A percentile compares a stretch with the other conserved stretches of the same genome.
Conservation (phyloP, 2,113 vertebrate genomes). For the Andinoacara biseriatus region DNA sequence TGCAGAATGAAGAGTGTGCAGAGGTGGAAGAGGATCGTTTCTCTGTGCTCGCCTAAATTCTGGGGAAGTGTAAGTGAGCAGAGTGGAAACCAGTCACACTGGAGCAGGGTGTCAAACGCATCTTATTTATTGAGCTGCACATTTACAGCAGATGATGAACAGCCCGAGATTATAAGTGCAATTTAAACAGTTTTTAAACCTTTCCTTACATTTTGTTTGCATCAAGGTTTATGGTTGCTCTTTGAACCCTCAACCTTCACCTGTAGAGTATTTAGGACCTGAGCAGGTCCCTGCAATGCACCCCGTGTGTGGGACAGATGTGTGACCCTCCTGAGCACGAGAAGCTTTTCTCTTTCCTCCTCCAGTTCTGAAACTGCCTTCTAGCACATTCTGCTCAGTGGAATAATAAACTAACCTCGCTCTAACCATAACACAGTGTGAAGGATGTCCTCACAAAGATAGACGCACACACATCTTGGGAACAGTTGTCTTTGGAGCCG, state of each 20-base stretch:
- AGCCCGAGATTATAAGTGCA: background rate
- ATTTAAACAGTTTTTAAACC: background rate
- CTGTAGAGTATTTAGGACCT: background rate
- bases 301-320: background rate
- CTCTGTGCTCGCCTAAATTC: background rate
- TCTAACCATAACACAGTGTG: background rate
- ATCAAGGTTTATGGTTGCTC: background rate
- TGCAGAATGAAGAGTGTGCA: background rate
- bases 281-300: background rate
- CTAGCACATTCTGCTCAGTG: background rate
- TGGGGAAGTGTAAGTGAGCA: background rate
- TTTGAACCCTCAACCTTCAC: background rate
- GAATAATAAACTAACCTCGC: background rate
- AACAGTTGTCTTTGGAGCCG: conserved; percentile 34
- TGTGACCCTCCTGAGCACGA: background rate
- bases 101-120: background rate
- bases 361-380: background rate
- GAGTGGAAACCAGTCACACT: background rate
- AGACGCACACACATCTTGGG: conserved; percentile 24
- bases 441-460: conserved; percentile 29
- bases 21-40: background rate
- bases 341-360: background rate
- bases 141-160: background rate
- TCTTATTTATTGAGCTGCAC: background rate
- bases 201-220: background rate